Evolutionary conservation across 2,888 invertebrate genomes (phyloP).

Genomic region (Callosobruchus maculatus): DNA sequence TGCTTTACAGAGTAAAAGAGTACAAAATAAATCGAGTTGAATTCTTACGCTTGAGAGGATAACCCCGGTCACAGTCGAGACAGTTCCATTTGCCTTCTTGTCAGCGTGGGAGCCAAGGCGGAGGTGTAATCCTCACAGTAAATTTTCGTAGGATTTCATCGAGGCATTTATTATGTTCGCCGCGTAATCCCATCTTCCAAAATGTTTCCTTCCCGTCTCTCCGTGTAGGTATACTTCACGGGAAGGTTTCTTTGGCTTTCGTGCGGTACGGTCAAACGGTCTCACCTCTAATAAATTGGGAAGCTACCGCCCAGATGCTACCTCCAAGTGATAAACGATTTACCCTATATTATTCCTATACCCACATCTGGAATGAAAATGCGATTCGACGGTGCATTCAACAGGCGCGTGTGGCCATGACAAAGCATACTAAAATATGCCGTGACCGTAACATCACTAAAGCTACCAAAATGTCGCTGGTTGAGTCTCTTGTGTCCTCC

Average conservation of each 20-base stretch:
- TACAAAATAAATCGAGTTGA: too few relatives aligned
- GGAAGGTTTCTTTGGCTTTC: neutral
- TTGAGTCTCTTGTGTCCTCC: too few relatives aligned
- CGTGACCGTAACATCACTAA: too few relatives aligned
- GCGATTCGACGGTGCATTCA: too few relatives aligned
- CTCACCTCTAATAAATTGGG: neutral
- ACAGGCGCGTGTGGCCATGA: neutral
- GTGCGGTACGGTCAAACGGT: neutral
- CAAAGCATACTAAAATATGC: too few relatives aligned
- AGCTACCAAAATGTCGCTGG: too few relatives aligned
- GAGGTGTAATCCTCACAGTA: neutral
- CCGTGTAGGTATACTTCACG: neutral
- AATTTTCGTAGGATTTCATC: neutral
- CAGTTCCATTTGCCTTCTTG: neutral
- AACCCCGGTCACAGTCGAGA: neutral
- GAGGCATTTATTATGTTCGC: neutral
- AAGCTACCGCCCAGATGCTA: neutral
- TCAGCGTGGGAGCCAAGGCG: neutral
- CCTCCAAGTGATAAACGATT: neutral
- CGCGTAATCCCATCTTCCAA: neutral
- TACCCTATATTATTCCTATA: neutral
- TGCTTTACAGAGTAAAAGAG: too few relatives aligned
- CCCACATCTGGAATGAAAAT: too few relatives aligned
- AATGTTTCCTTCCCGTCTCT: neutral
- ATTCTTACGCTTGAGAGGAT: neutral